phyloP scores from a whole-genome alignment of 2,113 vertebrate species.

The Empidonax traillii region DNA sequence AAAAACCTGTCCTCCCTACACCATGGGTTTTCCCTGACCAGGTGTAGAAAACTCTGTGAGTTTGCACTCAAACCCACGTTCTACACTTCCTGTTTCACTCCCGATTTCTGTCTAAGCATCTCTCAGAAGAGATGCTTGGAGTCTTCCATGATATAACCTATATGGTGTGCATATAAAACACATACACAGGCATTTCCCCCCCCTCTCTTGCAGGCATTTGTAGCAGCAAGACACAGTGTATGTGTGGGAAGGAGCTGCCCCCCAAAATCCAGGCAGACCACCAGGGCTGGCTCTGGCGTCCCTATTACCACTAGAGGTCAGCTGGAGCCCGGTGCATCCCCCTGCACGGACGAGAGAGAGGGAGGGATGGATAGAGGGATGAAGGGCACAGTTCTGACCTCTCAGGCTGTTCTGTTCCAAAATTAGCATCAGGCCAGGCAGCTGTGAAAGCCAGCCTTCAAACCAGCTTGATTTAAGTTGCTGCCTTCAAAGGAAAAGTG shows the following conservation, averaged over 20 bases:
- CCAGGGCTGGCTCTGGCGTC: no score
- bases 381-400: background rate
- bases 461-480: background rate
- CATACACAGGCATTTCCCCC: fast-evolving
- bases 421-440: background rate
- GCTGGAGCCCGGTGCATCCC: background rate
- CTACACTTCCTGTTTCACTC: background rate
- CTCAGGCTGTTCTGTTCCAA: background rate
- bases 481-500: background rate
- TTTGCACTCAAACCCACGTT: fast-evolving
- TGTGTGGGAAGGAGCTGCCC: background rate
- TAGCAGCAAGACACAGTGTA: background rate
- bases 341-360: background rate
- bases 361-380: background rate
- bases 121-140: background rate
- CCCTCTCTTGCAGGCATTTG: background rate
- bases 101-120: background rate
- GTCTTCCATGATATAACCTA: background rate
- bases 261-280: background rate
- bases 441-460: background rate
- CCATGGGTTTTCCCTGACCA: background rate
- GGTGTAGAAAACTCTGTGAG: fast-evolving
- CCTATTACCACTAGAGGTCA: background rate
- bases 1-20: background rate
- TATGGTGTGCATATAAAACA: background rate